These are phyloP conservation scores for Aurelia sp. DNA, from an alignment of 30 jellyfish, hydroid and myxozoan species.

Conservation along the genomic window DNA sequence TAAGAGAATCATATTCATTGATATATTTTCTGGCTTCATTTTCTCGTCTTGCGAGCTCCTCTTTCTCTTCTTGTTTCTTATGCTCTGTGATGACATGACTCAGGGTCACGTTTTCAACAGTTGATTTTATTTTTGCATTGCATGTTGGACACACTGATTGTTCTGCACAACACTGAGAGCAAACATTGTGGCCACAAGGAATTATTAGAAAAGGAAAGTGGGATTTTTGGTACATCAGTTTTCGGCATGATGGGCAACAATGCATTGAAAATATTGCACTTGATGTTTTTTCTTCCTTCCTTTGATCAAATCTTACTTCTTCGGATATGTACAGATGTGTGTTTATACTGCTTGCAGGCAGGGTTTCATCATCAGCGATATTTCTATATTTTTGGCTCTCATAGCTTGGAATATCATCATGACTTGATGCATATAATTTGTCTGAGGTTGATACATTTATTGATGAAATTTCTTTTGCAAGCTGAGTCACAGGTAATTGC, in stretches of 20 bases:
- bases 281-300: neutral
- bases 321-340: too few relatives aligned
- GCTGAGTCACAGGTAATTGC: neutral
- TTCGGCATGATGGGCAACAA: conserved; percentile 67
- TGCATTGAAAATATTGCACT: conserved; percentile 54
- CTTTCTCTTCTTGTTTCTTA: conserved; percentile 46
- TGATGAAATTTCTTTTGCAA: conserved; percentile 35
- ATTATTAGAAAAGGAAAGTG: conserved; percentile 45
- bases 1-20: conserved; percentile 70
- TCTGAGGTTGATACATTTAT: neutral
- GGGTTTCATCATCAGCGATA: too few relatives aligned
- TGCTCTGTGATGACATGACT: conserved; percentile 50
- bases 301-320: neutral
- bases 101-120: conserved; percentile 50
- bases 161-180: conserved; percentile 51
- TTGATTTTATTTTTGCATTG: conserved; percentile 40
- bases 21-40: conserved; percentile 60
- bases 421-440: too few relatives aligned
- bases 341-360: too few relatives aligned
- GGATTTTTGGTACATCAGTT: conserved; percentile 43
- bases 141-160: conserved; percentile 58
- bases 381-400: too few relatives aligned
- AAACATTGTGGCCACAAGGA: conserved; percentile 78
- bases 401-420: too few relatives aligned
- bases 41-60: conserved; percentile 55